Percentiles rank a stretch among this genome's conserved stretches.
Evolutionary conservation across 2,888 invertebrate genomes (phyloP).

Genomic region (Hipparchia sbordonii): DNA sequence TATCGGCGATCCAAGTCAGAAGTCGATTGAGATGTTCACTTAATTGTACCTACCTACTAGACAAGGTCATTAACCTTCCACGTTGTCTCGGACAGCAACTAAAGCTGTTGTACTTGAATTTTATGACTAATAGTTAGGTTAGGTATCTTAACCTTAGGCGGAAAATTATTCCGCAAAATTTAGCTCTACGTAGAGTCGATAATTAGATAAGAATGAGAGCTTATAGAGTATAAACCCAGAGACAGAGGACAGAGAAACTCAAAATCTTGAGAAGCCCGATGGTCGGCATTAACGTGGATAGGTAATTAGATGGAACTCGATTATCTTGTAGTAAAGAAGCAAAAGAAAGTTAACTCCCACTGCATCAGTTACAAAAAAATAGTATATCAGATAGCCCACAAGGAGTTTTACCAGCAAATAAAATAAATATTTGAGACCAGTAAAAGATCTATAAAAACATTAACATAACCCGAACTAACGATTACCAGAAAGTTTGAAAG

Average conservation of each 20-base stretch:
- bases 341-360: neutral
- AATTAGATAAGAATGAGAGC: neutral
- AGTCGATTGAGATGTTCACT: conserved; percentile 2
- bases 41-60: neutral
- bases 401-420: neutral
- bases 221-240: neutral
- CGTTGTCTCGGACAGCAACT: conserved; percentile 10
- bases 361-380: neutral
- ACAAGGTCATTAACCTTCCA: conserved; percentile 19
- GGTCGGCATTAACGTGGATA: neutral
- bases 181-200: neutral
- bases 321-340: neutral
- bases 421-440: neutral
- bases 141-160: neutral
- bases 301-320: neutral
- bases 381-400: neutral
- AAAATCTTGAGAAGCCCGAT: neutral
- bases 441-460: neutral
- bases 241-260: neutral
- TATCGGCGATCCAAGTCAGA: neutral
- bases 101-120: neutral
- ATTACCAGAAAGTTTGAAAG: neutral
- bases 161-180: neutral
- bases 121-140: conserved; percentile 10
- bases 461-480: too few species aligned